Evolutionary conservation across 2,113 vertebrate species (phyloP), one percentile per base, ranked within the genome.

Genomic region (Syrrhaptes paradoxus): DNA sequence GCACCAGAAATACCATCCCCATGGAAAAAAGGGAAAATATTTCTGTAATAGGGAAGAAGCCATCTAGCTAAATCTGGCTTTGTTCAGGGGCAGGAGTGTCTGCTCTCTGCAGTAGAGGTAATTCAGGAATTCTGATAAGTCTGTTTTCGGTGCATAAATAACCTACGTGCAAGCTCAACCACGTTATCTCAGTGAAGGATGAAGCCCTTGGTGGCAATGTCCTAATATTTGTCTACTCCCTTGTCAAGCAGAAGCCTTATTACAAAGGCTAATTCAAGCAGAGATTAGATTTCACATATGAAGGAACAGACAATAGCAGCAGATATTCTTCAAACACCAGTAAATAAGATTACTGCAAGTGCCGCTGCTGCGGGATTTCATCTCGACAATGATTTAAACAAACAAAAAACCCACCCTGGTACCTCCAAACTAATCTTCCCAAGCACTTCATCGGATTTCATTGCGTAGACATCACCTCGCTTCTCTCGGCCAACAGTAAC

Each of bases 261-360:
- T 93, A 63, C 63, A 94, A 89, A 92, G 83, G 83, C 80, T 81
- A 95, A 96, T 81, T 92, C 76, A 71, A 90, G 65, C 51, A 73
- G 31, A 95, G 95, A 95, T 92, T 95, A 95, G 89, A 95, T 93
- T 93, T 86, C 68, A 67, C 1, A 0, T 71, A 51, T 32, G 68
- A 85, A 90, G 46, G 52, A 77, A 54, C 0, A 0, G 83, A 95
- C 73, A 87, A 84, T 49, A 92, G 82, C 59, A 83, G 65, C 88
- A 89, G 68, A 38, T 84, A 88, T 54, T 86, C 83, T 59, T 48
- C 73, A 83, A 86, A 88, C 73, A 57, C 25, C 43, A 67, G 26
- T 46, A 88, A 94, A 71, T 58, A 74, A 88, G 83, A 95, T 86
- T 48, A 86, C 92, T 14, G 38, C 1, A 31, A 91, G 89, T 20